Conservation (phyloP, 2,888 invertebrate genomes). For the Timema podura region DNA sequence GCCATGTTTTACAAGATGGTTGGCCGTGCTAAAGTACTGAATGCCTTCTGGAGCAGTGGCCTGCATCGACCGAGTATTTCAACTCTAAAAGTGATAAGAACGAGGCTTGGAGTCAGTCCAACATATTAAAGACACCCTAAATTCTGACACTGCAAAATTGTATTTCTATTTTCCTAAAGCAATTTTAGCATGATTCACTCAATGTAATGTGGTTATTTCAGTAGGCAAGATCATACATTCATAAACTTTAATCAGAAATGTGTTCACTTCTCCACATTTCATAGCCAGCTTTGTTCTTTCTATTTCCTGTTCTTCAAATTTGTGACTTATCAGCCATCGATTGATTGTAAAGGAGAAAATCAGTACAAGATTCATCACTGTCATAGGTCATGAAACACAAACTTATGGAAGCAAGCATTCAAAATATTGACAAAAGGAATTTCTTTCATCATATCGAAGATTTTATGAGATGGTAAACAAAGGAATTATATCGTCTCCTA, state of each 20-base stretch:
- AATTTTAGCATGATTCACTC: not conserved
- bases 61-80: conserved; percentile 6
- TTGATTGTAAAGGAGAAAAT: not conserved
- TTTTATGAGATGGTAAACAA: conserved; percentile 5
- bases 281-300: conserved; percentile 10
- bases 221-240: not conserved
- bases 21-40: conserved; percentile 16
- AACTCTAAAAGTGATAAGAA: not conserved
- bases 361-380: not conserved
- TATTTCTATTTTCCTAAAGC: conserved; percentile 2
- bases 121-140: not conserved
- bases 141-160: not conserved
- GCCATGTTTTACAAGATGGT: no score
- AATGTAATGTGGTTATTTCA: conserved; percentile 12
- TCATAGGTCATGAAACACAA: conserved; percentile 7
- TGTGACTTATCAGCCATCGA: not conserved
- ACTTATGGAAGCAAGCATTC: not conserved
- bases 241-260: conserved; percentile 16
- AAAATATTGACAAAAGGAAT: not conserved
- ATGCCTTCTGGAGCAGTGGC: conserved; percentile 14
- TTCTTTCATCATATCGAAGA: not conserved
- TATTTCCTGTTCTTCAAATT: conserved; percentile 5
- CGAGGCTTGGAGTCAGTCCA: not conserved
- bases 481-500: conserved; percentile 13
- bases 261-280: conserved; percentile 13